phyloP scores from a whole-genome alignment of 2,113 vertebrate genomes.

The Pollachius pollachius region DNA sequence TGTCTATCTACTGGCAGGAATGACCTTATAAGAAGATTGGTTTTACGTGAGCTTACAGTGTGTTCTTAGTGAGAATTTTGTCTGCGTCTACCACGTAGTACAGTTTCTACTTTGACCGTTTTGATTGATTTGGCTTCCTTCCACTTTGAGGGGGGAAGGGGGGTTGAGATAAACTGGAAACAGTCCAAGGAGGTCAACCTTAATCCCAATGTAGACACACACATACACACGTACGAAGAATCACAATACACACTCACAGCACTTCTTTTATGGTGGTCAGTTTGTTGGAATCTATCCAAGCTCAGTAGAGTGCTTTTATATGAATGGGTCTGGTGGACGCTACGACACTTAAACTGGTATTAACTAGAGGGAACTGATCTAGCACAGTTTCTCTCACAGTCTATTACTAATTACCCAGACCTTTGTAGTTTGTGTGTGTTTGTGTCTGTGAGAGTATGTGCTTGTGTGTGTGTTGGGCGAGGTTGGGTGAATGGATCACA shows the following conservation, averaged over 20 bases:
- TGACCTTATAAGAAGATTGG: too few species aligned
- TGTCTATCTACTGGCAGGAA: too few species aligned
- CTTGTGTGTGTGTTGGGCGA: not conserved
- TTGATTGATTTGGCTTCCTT: not conserved
- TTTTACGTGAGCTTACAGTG: too few species aligned
- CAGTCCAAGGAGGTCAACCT: not conserved
- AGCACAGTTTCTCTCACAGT: too few species aligned
- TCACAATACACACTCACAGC: not conserved
- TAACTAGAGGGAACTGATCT: too few species aligned
- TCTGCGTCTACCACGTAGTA: too few species aligned
- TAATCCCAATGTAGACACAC: not conserved
- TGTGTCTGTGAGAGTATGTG: not conserved
- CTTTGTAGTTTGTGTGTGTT: not conserved
- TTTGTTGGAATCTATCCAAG: not conserved
- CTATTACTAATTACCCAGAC: not conserved
- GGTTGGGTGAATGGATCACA: not conserved
- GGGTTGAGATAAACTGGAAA: not conserved
- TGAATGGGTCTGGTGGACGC: not conserved
- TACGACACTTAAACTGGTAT: constrained; percentile 5
- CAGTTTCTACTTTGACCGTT: not conserved
- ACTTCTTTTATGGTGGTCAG: not conserved
- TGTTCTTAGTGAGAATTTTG: too few species aligned
- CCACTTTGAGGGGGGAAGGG: too few species aligned
- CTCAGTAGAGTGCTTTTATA: not conserved
- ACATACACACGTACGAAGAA: not conserved